phyloP scores from a whole-genome alignment of 2,113 vertebrate genomes.

The Heterochromis multidens region DNA sequence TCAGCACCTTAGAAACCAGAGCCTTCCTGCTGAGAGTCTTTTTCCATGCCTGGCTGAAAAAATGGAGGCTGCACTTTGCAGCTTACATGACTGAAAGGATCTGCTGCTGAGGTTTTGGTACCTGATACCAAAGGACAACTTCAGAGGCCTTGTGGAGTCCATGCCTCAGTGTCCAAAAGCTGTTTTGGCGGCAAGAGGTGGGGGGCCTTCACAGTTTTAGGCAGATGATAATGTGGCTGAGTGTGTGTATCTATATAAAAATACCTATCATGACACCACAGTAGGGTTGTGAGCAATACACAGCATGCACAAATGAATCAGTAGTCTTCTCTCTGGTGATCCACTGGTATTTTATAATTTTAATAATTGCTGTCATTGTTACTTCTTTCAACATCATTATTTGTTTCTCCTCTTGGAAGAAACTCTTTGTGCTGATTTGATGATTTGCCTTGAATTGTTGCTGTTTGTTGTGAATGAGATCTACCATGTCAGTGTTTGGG shows the following conservation, averaged over 20 bases:
- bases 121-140: background rate
- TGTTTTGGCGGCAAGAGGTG: background rate
- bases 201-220: background rate
- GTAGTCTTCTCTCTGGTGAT: background rate
- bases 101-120: background rate
- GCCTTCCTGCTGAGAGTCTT: background rate
- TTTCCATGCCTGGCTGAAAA: background rate
- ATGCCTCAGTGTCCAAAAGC: background rate
- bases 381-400: background rate
- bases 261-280: rapidly evolving
- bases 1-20: too few species aligned
- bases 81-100: background rate
- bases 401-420: background rate
- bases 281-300: background rate
- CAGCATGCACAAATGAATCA: background rate
- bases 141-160: background rate
- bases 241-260: background rate
- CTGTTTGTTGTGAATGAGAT: background rate
- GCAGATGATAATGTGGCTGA: background rate
- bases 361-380: background rate
- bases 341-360: background rate
- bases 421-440: background rate
- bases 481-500: background rate
- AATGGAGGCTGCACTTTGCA: background rate
- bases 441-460: background rate